These are phyloP conservation scores for Temnothorax nylanderi DNA, from an alignment of 1,140 invertebrate genomes.

Conservation along the genomic window DNA sequence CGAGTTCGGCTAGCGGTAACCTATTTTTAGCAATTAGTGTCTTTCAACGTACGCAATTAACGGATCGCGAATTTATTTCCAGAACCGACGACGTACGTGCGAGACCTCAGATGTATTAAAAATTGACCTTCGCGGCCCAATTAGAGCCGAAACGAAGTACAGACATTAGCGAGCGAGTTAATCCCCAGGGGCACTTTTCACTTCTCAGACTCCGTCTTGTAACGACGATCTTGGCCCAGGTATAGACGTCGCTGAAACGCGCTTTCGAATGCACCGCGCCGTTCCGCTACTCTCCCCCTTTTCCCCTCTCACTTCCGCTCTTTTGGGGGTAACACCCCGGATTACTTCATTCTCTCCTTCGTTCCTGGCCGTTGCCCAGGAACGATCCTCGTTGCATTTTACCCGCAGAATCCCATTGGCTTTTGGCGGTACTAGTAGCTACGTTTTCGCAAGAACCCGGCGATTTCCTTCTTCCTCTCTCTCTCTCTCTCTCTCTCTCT, in stretches of 20 bases:
- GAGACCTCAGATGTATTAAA: not conserved
- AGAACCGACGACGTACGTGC: not conserved
- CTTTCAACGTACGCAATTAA: constrained; percentile 15
- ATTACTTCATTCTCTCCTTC: constrained; percentile 65
- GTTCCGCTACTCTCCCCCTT: constrained; percentile 42
- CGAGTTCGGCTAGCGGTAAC: not conserved
- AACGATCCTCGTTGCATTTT: not conserved
- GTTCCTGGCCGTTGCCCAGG: constrained; percentile 8
- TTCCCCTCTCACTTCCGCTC: constrained; percentile 6
- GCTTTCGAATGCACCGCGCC: constrained; percentile 62
- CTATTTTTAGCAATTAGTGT: constrained; percentile 6
- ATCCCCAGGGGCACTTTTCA: constrained; percentile 49
- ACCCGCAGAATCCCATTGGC: constrained; percentile 71
- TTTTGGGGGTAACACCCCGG: constrained; percentile 52
- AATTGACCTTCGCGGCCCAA: constrained; percentile 41
- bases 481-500: not conserved
- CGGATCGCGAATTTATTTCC: not conserved
- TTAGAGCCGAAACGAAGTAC: constrained; percentile 45
- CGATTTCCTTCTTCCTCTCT: not conserved
- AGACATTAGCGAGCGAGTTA: constrained; percentile 64
- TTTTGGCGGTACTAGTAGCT: constrained; percentile 65
- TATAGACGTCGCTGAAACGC: constrained; percentile 39
- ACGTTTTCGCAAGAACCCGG: constrained; percentile 45
- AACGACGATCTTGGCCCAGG: constrained; percentile 56
- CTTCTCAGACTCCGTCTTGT: not conserved